Conservation (phyloP, 1,140 invertebrate genomes). For the Dreissena rostriformis region DNA sequence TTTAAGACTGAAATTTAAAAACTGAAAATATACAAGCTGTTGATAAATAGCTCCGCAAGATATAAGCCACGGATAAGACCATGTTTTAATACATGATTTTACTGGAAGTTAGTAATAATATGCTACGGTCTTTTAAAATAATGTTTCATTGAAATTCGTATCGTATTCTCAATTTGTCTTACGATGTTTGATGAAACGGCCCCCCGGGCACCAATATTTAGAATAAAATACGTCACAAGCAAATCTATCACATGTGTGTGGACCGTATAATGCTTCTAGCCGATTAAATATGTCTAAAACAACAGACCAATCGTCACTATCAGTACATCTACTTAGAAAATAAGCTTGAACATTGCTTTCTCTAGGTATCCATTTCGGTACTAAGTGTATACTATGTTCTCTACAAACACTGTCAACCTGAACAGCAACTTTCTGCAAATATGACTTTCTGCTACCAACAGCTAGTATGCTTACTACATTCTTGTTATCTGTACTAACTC, state of each 20-base stretch:
- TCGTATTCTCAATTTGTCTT: too few species aligned
- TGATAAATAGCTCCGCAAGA: too few species aligned
- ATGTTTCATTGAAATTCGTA: too few species aligned
- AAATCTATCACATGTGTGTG: slow-evolving; percentile 21
- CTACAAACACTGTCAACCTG: slow-evolving; percentile 15
- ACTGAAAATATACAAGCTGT: too few species aligned
- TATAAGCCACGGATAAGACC: too few species aligned
- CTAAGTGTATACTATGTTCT: slow-evolving; percentile 1
- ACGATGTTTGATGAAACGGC: too few species aligned
- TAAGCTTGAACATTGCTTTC: slow-evolving; percentile 20
- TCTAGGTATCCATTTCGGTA: slow-evolving; percentile 27
- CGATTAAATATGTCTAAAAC: background rate
- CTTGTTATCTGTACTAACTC: background rate
- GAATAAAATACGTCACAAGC: slow-evolving; percentile 34
- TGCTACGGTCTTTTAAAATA: too few species aligned
- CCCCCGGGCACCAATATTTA: slow-evolving; percentile 28
- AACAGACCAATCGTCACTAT: slow-evolving; percentile 34
- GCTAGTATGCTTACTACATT: background rate
- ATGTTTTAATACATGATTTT: too few species aligned
- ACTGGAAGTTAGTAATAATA: too few species aligned
- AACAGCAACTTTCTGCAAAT: slow-evolving; percentile 4
- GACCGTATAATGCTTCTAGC: slow-evolving; percentile 27
- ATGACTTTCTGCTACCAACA: background rate
- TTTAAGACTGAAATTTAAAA: too few species aligned
- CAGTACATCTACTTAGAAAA: background rate